Conservation (phyloP, 2,888 invertebrate genomes). For the Ichneumon xanthorius region DNA sequence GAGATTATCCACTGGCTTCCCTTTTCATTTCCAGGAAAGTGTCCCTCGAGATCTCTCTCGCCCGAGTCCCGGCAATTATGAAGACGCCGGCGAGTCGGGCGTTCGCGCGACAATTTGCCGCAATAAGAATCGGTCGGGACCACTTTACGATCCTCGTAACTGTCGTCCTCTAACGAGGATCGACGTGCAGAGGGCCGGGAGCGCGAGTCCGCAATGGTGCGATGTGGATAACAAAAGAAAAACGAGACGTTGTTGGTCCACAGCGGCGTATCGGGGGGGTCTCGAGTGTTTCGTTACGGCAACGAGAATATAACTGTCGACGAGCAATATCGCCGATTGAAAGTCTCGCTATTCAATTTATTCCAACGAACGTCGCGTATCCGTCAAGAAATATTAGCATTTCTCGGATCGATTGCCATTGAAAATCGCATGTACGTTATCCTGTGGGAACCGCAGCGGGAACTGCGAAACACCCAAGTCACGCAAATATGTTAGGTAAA, state of each 20-base stretch:
- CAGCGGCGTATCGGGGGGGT: slow-evolving; percentile 9
- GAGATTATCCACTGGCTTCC: slow-evolving; percentile 25
- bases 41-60: slow-evolving; percentile 10
- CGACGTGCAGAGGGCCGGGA: slow-evolving; percentile 26
- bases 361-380: not conserved
- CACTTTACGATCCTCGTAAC: slow-evolving; percentile 63
- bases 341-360: not conserved
- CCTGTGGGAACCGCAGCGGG: not conserved
- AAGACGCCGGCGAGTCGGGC: slow-evolving; percentile 28
- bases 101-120: slow-evolving; percentile 26
- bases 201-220: not conserved
- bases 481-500: not conserved
- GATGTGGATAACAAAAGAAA: not conserved
- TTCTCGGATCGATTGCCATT: not conserved
- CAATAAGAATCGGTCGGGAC: slow-evolving; percentile 52
- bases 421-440: not conserved
- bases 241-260: not conserved
- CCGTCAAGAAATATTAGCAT: not conserved
- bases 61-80: slow-evolving; percentile 16
- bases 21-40: slow-evolving; percentile 22
- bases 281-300: slow-evolving; percentile 24
- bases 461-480: not conserved
- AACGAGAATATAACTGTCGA: not conserved
- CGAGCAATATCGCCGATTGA: slow-evolving; percentile 1
- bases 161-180: slow-evolving; percentile 58